Percentiles rank a stretch among this genome's conserved stretches.
These are phyloP conservation scores for Lacerta viridis DNA, from an alignment of 2,797 vertebrate species.

Conservation along the genomic window DNA sequence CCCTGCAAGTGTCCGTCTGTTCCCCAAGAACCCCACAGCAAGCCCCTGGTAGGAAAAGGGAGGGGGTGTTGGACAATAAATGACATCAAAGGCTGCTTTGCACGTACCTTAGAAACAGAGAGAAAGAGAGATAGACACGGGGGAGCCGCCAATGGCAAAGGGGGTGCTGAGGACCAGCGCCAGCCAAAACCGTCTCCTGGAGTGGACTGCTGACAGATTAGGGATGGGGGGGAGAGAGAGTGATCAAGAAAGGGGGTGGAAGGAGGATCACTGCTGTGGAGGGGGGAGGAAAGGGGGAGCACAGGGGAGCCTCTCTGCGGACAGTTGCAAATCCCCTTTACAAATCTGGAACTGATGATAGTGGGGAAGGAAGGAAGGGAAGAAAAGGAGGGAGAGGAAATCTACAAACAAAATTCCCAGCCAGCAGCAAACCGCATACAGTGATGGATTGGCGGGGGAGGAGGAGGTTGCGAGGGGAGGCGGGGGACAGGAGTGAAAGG, in stretches of 20 bases:
- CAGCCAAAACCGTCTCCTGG: slow-evolving; percentile 40
- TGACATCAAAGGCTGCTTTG: neutral
- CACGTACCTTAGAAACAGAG: slow-evolving; percentile 43
- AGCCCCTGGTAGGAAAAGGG: neutral
- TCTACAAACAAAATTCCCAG: slow-evolving; percentile 5
- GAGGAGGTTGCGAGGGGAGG: neutral
- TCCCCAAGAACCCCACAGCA: too few species aligned
- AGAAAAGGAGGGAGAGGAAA: neutral
- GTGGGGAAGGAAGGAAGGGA: neutral
- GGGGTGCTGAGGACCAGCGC: neutral
- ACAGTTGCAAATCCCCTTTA: slow-evolving; percentile 1
- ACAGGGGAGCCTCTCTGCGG: neutral
- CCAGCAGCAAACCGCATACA: neutral
- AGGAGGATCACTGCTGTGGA: neutral
- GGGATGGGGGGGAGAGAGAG: neutral
- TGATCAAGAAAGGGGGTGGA: neutral
- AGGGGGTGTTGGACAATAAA: neutral
- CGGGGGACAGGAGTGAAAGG: neutral
- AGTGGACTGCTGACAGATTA: slow-evolving; percentile 35
- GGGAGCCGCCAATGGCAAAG: slow-evolving; percentile 11
- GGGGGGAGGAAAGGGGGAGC: slow-evolving; percentile 9
- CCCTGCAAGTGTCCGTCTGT: neutral
- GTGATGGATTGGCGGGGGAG: slow-evolving; percentile 4
- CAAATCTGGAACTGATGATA: slow-evolving; percentile 20
- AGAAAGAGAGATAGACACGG: neutral